A percentile compares a stretch with the other conserved stretches of the same genome.
These are phyloP conservation scores for Brachionus paranguensis DNA, from an alignment of 1,140 invertebrate genomes.

Conservation along the genomic window DNA sequence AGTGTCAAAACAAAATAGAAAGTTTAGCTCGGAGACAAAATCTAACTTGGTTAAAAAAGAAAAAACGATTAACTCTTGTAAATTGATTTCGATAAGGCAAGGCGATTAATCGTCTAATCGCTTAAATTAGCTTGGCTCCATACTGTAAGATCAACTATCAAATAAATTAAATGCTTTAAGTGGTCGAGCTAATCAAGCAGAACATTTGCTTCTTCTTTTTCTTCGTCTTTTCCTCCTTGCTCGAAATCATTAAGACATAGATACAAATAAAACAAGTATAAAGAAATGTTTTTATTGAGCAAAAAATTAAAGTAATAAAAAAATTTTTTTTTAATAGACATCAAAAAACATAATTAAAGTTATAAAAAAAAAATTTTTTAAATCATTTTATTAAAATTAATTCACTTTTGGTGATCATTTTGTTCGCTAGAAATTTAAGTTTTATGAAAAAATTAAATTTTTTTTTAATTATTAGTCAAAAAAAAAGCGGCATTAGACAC, in stretches of 20 bases:
- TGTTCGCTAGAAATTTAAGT: too few relatives aligned
- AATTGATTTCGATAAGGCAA: slow-evolving; percentile 21
- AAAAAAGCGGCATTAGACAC: too few relatives aligned
- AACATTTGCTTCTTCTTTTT: neutral
- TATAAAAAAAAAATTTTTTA: too few relatives aligned
- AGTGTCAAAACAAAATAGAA: neutral
- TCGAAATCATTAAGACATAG: neutral
- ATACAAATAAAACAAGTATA: neutral
- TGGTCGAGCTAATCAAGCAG: neutral
- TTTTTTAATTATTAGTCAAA: too few relatives aligned
- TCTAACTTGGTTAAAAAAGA: neutral
- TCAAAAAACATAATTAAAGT: too few relatives aligned
- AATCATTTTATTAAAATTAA: too few relatives aligned
- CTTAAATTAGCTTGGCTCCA: neutral
- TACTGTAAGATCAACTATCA: neutral
- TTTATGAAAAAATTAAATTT: too few relatives aligned
- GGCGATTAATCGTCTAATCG: neutral
- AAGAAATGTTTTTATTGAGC: too few relatives aligned
- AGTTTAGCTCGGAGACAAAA: neutral
- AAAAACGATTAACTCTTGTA: slow-evolving; percentile 23
- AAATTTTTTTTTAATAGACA: too few relatives aligned
- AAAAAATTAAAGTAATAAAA: too few relatives aligned
- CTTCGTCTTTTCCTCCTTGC: neutral
- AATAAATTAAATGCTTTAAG: neutral
- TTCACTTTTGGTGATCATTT: too few relatives aligned